Evolutionary conservation across 2,113 vertebrate species (phyloP), one percentile per base, ranked within the genome.

Genomic region (Eulemur rufifrons): DNA sequence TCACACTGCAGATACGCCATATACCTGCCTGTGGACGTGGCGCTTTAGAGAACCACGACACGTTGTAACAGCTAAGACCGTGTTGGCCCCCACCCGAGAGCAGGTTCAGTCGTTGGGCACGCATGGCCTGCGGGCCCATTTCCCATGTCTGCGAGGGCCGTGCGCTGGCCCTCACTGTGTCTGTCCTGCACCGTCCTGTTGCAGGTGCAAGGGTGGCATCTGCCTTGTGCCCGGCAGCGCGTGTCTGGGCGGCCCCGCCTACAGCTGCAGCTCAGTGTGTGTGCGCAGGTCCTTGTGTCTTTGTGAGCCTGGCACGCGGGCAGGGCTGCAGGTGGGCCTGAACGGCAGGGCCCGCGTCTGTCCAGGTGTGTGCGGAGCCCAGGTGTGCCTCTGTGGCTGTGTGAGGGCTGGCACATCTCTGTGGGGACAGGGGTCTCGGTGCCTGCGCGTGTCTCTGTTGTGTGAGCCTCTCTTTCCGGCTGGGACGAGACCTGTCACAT

Each of bases 51-150:
- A 61, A 32, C 52, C 74, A 17, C 9, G 61, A 42, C 17, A 15
- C 68, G 42, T 13, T 7, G 3, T 2, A 20, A 39, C 4, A 42
- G 37, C 66, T 54, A n/a, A 56, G 66, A 25, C 3, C 42, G 81
- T 15, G 52, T 66, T 29, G 7, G 25, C 12, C 27, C 37, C 13
- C 2, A 59, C 34, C 54, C 23, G 25, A 25, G 66, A 77, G n/a
- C 14, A 25, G 5, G 27, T 27, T 88, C 6, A 14, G 25, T 20
- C 42, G 5, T 15, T 59, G 18, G 52, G 59, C 71, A 21, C 6
- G 34, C 12, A 0, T 0, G 6, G 45, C n/a, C 45, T n/a, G 0
- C 9, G 2, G 0, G 6, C 25, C 50, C 0, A 0, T 29, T n/a
- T 74, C 66, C 5, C 37, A 3, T 2, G n/a, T 63, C 64, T 86